These are phyloP conservation scores for Bactericera cockerelli DNA, from an alignment of 1,140 invertebrate species.

Conservation along the genomic window DNA sequence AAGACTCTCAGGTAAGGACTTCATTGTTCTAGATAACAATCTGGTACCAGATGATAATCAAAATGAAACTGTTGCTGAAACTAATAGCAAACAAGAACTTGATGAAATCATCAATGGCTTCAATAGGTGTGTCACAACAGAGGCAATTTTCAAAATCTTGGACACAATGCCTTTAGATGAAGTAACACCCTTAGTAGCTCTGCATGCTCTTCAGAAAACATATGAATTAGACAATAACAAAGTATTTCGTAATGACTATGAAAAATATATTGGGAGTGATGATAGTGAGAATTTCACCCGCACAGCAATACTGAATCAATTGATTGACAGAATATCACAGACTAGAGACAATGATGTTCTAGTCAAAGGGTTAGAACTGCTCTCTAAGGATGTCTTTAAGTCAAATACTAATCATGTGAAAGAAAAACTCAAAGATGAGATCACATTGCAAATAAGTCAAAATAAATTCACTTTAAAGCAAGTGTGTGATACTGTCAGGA, in stretches of 20 bases:
- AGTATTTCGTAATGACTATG: conserved; percentile 17
- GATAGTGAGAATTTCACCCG: conserved; percentile 28
- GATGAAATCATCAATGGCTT: conserved; percentile 29
- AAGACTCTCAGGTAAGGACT: conserved; percentile 28
- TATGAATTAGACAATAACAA: conserved; percentile 35
- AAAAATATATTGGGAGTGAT: conserved; percentile 18
- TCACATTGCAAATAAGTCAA: conserved; percentile 39
- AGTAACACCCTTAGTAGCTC: conserved; percentile 34
- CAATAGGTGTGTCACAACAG: conserved; percentile 24
- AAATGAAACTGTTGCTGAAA: conserved; percentile 21
- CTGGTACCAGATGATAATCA: conserved; percentile 17
- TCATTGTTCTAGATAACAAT: conserved; percentile 9
- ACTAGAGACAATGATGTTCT: conserved; percentile 30
- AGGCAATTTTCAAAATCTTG: conserved; percentile 27
- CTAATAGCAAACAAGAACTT: conserved; percentile 27
- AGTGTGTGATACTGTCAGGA: conserved; percentile 38
- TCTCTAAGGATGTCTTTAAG: conserved; percentile 30
- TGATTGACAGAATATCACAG: conserved; percentile 32
- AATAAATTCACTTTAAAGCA: conserved; percentile 42
- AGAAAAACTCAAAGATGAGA: conserved; percentile 40
- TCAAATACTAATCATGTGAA: conserved; percentile 33
- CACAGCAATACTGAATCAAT: conserved; percentile 29
- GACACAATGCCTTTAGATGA: conserved; percentile 33
- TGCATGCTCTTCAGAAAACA: conserved; percentile 34
- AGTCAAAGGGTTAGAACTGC: conserved; percentile 30